A percentile compares a stretch with the other conserved stretches of the same genome.
These are phyloP conservation scores for Symphodus melops DNA, from an alignment of 2,113 vertebrate species.

Conservation along the genomic window DNA sequence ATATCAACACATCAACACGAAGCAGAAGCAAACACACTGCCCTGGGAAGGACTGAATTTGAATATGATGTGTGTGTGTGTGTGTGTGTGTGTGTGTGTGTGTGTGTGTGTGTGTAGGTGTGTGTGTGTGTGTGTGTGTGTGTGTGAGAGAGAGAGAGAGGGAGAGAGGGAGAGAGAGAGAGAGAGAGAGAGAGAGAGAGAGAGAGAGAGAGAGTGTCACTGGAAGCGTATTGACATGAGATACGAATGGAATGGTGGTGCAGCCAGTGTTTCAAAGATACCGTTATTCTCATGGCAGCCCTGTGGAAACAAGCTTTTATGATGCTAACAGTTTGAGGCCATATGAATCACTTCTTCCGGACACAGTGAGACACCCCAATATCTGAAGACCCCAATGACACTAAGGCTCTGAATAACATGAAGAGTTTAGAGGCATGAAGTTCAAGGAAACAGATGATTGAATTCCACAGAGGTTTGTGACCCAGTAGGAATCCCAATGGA, in stretches of 20 bases:
- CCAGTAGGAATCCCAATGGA: slow-evolving; percentile 24
- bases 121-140: too few relatives aligned
- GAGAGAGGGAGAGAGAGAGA: too few relatives aligned
- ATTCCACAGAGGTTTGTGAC: slow-evolving; percentile 44
- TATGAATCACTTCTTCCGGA: slow-evolving; percentile 7
- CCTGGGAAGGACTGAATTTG: slow-evolving; percentile 6
- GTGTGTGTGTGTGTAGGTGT: too few relatives aligned
- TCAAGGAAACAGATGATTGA: slow-evolving; percentile 35
- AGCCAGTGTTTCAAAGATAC: slow-evolving; percentile 30
- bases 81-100: slow-evolving; percentile 10
- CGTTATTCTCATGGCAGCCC: slow-evolving; percentile 7
- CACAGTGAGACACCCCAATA: background rate
- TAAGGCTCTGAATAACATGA: background rate
- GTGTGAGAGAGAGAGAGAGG: too few relatives aligned
- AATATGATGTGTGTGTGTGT: slow-evolving; percentile 31
- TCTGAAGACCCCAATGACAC: slow-evolving; percentile 3
- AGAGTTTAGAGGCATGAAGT: slow-evolving; percentile 1
- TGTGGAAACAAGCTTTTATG: slow-evolving; percentile 16
- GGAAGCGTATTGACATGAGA: slow-evolving; percentile 45
- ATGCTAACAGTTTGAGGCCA: slow-evolving; percentile 28
- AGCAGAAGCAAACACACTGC: slow-evolving; percentile 8
- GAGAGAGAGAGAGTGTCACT: too few relatives aligned
- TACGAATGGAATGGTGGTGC: slow-evolving; percentile 8
- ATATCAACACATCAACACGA: background rate
- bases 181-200: too few relatives aligned